A percentile compares a stretch with the other conserved stretches of the same genome.
phyloP scores from a whole-genome alignment of 2,888 invertebrate genomes.

The Meiosimyza decipiens region DNA sequence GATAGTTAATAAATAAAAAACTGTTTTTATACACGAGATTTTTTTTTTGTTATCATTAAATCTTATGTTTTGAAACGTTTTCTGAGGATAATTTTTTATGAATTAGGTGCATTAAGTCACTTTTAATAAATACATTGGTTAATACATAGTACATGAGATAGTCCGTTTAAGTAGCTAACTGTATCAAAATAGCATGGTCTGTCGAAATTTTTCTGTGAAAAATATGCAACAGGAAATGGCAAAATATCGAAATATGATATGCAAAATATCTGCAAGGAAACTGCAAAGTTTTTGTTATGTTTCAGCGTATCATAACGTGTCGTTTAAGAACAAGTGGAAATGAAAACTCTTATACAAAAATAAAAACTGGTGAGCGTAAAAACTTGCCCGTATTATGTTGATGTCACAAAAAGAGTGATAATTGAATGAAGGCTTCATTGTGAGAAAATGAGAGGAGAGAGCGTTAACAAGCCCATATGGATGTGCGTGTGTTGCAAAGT shows the following conservation, averaged over 20 bases:
- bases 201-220: not conserved
- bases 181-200: no score
- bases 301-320: not conserved
- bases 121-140: no score
- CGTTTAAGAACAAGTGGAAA: not conserved
- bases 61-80: no score
- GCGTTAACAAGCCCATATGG: no score
- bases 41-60: no score
- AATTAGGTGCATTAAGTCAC: no score
- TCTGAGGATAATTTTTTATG: no score
- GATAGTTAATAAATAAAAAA: no score
- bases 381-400: not conserved
- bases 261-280: not conserved
- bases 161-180: no score
- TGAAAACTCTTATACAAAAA: conserved; percentile 18
- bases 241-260: not conserved
- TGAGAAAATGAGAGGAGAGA: not conserved
- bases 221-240: conserved; percentile 22
- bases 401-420: not conserved
- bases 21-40: no score
- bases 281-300: conserved; percentile 3
- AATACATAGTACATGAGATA: no score
- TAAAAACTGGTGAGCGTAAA: not conserved
- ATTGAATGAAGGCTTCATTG: not conserved
- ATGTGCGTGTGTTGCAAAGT: not conserved